Percentiles rank a stretch among this genome's conserved stretches.
These are phyloP conservation scores for Archilochus colubris DNA, from an alignment of 2,113 vertebrate species.

Conservation along the genomic window DNA sequence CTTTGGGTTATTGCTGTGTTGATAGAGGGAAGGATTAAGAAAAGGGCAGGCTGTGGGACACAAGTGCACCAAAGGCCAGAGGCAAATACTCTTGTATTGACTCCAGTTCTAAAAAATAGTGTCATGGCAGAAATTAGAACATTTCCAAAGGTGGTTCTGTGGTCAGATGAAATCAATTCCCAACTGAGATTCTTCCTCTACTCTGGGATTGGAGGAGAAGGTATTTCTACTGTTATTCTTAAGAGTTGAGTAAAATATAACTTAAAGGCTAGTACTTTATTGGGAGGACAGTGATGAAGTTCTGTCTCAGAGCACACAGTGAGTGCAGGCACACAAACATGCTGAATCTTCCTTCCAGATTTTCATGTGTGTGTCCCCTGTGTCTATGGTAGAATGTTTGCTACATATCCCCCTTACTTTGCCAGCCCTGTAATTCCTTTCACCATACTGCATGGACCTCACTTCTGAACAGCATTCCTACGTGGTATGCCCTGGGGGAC, in stretches of 20 bases:
- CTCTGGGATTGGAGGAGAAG: neutral
- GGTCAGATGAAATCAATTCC: neutral
- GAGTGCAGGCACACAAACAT: neutral
- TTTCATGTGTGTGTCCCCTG: accelerated
- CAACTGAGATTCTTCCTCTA: neutral
- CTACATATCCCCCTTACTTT: neutral
- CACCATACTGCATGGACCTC: neutral
- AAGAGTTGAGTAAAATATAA: neutral
- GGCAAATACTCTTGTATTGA: constrained; percentile 12
- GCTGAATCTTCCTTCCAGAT: neutral
- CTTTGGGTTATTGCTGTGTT: constrained; percentile 44
- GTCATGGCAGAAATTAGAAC: neutral
- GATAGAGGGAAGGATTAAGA: constrained; percentile 41
- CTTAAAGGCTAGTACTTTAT: neutral
- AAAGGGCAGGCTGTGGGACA: constrained; percentile 33
- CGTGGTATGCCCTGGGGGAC: neutral
- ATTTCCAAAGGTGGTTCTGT: neutral
- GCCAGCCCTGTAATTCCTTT: neutral
- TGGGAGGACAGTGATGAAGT: neutral
- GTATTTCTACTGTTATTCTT: neutral
- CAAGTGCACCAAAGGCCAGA: neutral
- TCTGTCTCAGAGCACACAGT: neutral
- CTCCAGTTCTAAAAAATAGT: neutral
- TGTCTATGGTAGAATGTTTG: neutral
- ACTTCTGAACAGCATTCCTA: neutral